These are phyloP conservation scores for Gallinago nigripennis DNA, from an alignment of 2,797 vertebrate species.

Conservation along the genomic window DNA sequence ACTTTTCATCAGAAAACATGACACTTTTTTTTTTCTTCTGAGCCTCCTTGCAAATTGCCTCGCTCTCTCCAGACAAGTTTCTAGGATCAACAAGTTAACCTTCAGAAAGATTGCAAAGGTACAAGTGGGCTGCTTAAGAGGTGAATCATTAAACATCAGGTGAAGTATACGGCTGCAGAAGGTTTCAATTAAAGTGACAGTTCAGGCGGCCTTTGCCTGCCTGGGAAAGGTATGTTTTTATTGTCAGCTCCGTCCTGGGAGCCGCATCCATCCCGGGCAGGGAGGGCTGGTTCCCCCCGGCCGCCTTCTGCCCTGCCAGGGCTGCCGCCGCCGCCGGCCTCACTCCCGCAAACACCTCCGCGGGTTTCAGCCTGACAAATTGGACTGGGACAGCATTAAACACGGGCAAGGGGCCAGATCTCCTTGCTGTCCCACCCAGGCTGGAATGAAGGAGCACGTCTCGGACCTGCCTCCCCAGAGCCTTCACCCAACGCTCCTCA, in stretches of 20 bases:
- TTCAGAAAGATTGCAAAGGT: constrained; percentile 60
- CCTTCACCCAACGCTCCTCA: not conserved
- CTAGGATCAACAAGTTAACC: constrained; percentile 68
- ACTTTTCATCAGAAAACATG: not conserved
- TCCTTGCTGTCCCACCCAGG: not conserved
- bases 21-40: not conserved
- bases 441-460: not conserved
- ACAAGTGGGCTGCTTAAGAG: constrained; percentile 60
- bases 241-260: not conserved
- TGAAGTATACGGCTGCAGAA: constrained; percentile 36
- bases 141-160: constrained; percentile 69
- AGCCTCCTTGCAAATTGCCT: not conserved
- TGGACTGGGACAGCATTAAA: not conserved
- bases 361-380: not conserved
- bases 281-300: not conserved
- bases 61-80: constrained; percentile 24
- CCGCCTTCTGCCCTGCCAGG: not conserved
- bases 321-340: not conserved
- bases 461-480: not conserved
- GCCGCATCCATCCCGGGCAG: not conserved
- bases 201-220: constrained; percentile 16
- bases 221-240: not conserved
- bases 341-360: not conserved
- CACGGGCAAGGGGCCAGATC: not conserved
- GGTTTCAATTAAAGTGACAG: constrained; percentile 64